Evolutionary conservation across 2,113 vertebrate genomes (phyloP).

Genomic region (Pluvialis apricaria): DNA sequence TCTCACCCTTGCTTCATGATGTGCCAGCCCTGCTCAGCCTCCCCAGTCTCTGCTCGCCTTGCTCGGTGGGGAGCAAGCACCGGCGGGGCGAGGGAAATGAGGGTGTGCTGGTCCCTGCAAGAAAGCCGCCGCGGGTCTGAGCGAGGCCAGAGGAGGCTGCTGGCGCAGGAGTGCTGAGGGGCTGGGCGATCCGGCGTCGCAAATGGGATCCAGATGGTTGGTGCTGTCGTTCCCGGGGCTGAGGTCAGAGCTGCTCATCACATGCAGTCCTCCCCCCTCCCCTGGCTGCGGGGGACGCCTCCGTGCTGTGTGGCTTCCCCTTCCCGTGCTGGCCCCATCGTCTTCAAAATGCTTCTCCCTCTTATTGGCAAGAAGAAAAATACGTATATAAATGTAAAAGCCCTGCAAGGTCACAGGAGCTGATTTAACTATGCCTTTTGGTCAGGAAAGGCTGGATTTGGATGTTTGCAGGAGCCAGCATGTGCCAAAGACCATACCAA

Average conservation of each 20-base stretch:
- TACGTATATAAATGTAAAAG: background rate
- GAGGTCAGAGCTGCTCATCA: conserved; percentile 70
- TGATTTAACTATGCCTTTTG: background rate
- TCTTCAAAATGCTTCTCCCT: background rate
- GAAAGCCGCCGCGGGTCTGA: background rate
- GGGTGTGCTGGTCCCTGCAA: background rate
- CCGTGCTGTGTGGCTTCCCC: background rate
- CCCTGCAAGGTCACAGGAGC: background rate
- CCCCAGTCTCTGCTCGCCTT: background rate
- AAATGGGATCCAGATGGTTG: conserved; percentile 75
- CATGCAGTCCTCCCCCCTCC: background rate
- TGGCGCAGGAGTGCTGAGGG: conserved; percentile 31
- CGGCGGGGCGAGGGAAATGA: background rate
- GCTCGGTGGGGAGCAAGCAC: background rate
- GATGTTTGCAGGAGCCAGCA: background rate
- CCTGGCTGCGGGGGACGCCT: background rate
- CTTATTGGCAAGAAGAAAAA: background rate
- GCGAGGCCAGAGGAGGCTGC: conserved; percentile 4
- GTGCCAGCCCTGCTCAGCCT: background rate
- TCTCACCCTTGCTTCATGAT: conserved; percentile 30
- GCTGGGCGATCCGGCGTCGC: conserved; percentile 2
- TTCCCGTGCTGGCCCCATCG: background rate
- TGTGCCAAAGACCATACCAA: background rate
- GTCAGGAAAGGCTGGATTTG: background rate
- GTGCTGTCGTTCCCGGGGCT: conserved; percentile 57